Conservation (phyloP, 2,888 invertebrate species). For the Pogonocherus hispidulus region DNA sequence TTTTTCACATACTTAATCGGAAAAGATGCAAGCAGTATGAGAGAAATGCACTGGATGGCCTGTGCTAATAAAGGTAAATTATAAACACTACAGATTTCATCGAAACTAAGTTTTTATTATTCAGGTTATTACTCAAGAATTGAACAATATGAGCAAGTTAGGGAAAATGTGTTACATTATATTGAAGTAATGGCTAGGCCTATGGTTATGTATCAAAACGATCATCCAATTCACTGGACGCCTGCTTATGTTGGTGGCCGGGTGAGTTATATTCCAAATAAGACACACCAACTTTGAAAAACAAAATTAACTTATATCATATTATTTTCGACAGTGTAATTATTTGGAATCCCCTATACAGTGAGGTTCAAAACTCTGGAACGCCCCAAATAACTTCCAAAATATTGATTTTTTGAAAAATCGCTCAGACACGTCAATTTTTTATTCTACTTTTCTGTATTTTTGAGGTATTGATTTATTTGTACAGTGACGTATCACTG, state of each 20-base stretch:
- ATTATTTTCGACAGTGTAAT: too few relatives aligned
- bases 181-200: slow-evolving; percentile 96
- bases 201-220: slow-evolving; percentile 93
- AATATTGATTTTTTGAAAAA: too few relatives aligned
- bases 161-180: slow-evolving; percentile 93
- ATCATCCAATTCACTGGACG: slow-evolving; percentile 96
- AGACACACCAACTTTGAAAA: too few relatives aligned
- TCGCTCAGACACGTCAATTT: too few relatives aligned
- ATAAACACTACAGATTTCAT: slow-evolving; percentile 13
- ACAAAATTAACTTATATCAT: too few relatives aligned
- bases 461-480: too few relatives aligned
- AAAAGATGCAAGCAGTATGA: slow-evolving; percentile 88
- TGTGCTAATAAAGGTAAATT: slow-evolving; percentile 93
- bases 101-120: slow-evolving; percentile 4
- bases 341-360: too few relatives aligned
- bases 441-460: too few relatives aligned
- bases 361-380: too few relatives aligned
- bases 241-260: slow-evolving; percentile 90
- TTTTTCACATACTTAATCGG: slow-evolving; percentile 98
- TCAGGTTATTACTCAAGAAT: slow-evolving; percentile 92
- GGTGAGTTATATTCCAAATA: slow-evolving; percentile 72
- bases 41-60: slow-evolving; percentile 93
- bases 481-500: too few relatives aligned
- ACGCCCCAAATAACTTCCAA: too few relatives aligned
- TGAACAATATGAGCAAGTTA: slow-evolving; percentile 88